Evolutionary conservation across 2,888 invertebrate species (phyloP), one percentile per base, ranked within the genome.

Genomic region (Limnephilus lunatus): DNA sequence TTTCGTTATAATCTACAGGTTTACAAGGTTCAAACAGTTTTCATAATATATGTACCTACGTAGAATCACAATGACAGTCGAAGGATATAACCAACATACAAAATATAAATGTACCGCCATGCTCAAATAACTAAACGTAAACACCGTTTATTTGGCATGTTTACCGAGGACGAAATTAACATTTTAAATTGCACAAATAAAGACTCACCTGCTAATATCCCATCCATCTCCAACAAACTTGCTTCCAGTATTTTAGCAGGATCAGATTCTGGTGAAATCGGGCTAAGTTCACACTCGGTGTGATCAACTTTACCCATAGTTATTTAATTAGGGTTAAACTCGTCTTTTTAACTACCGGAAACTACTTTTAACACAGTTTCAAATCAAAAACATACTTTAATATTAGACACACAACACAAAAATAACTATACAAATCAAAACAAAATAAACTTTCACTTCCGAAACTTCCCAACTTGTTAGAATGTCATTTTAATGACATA

Each of bases 151-250:
- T 4, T 87, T 53, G 86, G 44, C 31, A 31, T 68, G 68, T 89
- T 12, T 89, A 89, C 25, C 19, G n/a, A 86, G n/a, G 14, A 30
- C 31, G 44, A 86, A 35, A 30, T 44, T 11, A 48, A 86, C 14
- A 12, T 86, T 48, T 44, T 5, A 39, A 86, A 35, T 30, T 86
- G 44, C 83, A 48, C 30, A 48, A 86, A 86, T 86, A 14, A 86
- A 48, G 12, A 68, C 81, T 95, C 95, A 97, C 98, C 98, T 95
- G 98, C 98, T 95, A 98, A 97, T 94, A 98, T 98, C 91, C 98
- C 98, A 95, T 98, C 98, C 98, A 98, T 98, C 95, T 98, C 98
- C 94, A 98, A 97, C 92, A 98, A 96, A 83, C 98, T 98, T 94
- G 98, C 98, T 95, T 98, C 98, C 94, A 98, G 96, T 95, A 98